Conservation (phyloP, 2,888 invertebrate species). For the Operophtera brumata region DNA sequence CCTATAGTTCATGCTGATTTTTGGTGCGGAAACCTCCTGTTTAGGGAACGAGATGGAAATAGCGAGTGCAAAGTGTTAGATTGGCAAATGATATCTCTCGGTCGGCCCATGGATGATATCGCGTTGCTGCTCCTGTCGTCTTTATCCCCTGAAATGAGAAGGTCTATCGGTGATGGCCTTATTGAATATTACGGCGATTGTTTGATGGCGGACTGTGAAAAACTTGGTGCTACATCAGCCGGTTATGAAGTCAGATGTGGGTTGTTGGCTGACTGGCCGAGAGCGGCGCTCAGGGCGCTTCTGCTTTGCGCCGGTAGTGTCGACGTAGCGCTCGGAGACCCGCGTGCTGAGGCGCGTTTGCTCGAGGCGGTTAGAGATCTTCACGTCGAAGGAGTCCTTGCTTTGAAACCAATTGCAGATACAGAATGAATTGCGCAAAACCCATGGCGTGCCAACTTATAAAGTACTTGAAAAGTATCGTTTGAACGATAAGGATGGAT, state of each 20-base stretch:
- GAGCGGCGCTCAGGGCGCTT: constrained; percentile 87
- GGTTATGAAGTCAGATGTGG: constrained; percentile 74
- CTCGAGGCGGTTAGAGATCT: constrained; percentile 88
- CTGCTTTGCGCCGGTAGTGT: constrained; percentile 90
- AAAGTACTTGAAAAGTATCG: neutral
- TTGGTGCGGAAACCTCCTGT: constrained; percentile 90
- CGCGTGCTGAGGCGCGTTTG: constrained; percentile 86
- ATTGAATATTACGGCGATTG: constrained; percentile 86
- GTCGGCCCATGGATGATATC: constrained; percentile 88
- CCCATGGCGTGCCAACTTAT: constrained; percentile 52
- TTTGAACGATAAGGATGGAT: neutral
- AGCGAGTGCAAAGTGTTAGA: constrained; percentile 87
- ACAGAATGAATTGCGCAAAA: constrained; percentile 44
- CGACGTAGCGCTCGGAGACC: constrained; percentile 89
- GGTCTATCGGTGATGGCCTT: constrained; percentile 82
- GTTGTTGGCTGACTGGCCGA: constrained; percentile 82
- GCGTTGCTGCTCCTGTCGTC: constrained; percentile 87
- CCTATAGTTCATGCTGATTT: constrained; percentile 91
- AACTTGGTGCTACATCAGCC: constrained; percentile 81
- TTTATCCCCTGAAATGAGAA: constrained; percentile 85
- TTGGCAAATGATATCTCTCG: constrained; percentile 92
- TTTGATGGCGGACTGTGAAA: constrained; percentile 81
- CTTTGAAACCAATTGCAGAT: constrained; percentile 70
- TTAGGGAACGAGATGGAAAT: constrained; percentile 75
- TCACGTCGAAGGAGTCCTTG: constrained; percentile 85